These are phyloP conservation scores for Toxostoma redivivum DNA, from an alignment of 2,113 vertebrate genomes.

Conservation along the genomic window DNA sequence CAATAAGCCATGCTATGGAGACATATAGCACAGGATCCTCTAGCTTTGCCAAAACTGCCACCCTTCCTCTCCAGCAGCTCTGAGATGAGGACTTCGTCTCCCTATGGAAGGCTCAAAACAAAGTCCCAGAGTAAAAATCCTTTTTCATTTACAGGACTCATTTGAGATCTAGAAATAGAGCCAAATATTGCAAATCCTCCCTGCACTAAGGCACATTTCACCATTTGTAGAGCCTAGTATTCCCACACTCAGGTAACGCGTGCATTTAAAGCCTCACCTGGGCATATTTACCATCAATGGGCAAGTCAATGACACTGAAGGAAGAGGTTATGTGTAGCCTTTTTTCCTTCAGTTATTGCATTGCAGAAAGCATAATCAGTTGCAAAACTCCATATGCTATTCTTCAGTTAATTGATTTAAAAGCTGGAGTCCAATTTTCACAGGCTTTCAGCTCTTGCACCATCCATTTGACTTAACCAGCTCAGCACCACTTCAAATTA, in stretches of 20 bases:
- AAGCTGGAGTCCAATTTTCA: conserved; percentile 41
- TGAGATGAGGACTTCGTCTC: not conserved
- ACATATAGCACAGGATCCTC: not conserved
- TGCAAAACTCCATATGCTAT: conserved; percentile 28
- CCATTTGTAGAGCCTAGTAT: not conserved
- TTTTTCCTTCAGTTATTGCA: not conserved
- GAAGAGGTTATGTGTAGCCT: not conserved
- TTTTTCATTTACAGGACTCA: not conserved
- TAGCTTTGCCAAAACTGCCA: not conserved
- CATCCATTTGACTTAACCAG: conserved; percentile 52
- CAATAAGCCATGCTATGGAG: not conserved
- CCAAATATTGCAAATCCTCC: not conserved
- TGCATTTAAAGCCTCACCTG: not conserved
- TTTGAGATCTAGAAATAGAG: not conserved
- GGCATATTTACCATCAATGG: not conserved
- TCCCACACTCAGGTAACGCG: not conserved
- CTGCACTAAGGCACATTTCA: not conserved
- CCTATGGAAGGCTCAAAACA: not conserved
- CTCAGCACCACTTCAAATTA: conserved; percentile 54
- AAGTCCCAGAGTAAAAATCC: not conserved
- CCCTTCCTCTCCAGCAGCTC: not conserved
- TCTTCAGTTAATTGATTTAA: conserved; percentile 52
- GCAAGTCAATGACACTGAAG: not conserved
- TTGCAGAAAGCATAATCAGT: conserved; percentile 3
- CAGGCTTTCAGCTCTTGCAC: conserved; percentile 34